Base-by-base conservation (phyloP, 2,888 invertebrate species). In the Limnephilus lunatus region DNA sequence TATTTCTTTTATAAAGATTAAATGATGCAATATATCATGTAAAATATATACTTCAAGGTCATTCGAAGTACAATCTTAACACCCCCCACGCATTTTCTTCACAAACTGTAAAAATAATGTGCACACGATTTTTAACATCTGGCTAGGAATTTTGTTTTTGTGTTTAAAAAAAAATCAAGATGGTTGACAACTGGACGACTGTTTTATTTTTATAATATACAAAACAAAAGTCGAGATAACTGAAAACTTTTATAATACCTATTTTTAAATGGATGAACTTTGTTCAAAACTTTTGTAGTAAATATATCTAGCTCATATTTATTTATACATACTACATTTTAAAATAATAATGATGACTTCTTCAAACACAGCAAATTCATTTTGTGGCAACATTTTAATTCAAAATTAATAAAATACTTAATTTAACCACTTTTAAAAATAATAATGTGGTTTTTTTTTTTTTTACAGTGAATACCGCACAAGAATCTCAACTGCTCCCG, bases 21-120 rank as follows among this genome's bases (percentile, higher is more conserved):
- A n/a, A 68, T 68, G 68, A 68, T 68, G 83, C 83, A 83, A 35
- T 83, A 83, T 12, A 83, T 83, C 68, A 82, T 9, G 15, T 85
- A 92, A 88, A 48, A 90, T 92, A 83, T 85, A 48, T 88, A 90
- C 80, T 35, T 68, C 68, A 68, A 68, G 68, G 68, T 68, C 68
- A 68, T 68, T 68, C 68, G 25, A 68, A 68, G 68, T 68, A 25
- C 25, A 68, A 25, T 68, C 68, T 68, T 25, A n/a, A 68, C 68
- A 68, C 9, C 25, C 25, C 68, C 68, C 68, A 68, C 68, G 68
- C 68, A n/a, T 68, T 68, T 25, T 68, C 25, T n/a, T 68, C 25
- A n/a, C 68, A 25, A 68, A 68, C 68, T 25, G 68, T 68, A 68
- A 25, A 68, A 25, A 68, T 68, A 25, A 68, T 68, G 25, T 68